These are phyloP conservation scores for Synchiropus splendidus DNA, from an alignment of 2,113 vertebrate species.

Conservation along the genomic window DNA sequence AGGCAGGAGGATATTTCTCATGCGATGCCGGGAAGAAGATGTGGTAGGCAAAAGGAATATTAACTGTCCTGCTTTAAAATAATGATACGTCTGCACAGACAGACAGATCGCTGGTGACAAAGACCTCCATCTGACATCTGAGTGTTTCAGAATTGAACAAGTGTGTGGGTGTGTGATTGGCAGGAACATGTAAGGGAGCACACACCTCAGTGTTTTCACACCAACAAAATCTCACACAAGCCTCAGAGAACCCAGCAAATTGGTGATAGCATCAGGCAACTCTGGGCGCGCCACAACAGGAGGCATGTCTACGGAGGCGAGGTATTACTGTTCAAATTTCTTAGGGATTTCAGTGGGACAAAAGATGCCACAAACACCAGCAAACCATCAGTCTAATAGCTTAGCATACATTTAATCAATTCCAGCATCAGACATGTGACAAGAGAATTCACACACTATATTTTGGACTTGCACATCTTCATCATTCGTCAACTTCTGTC, in stretches of 20 bases:
- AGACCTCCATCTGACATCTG: constrained; percentile 32
- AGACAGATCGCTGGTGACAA: constrained; percentile 62
- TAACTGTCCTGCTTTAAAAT: constrained; percentile 50
- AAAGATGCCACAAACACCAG: too few relatives aligned
- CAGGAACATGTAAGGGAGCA: background rate
- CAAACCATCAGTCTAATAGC: too few relatives aligned
- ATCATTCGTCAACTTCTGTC: too few relatives aligned
- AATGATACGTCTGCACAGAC: constrained; percentile 49
- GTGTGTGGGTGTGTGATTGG: background rate
- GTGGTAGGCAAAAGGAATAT: constrained; percentile 51
- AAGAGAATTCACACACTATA: too few relatives aligned
- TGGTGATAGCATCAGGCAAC: constrained; percentile 54
- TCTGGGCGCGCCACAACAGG: constrained; percentile 5
- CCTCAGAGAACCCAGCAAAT: constrained; percentile 22
- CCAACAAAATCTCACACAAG: constrained; percentile 4
- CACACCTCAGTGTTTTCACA: background rate
- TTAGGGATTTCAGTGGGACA: too few relatives aligned
- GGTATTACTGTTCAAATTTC: too few relatives aligned
- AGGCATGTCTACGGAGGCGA: too few relatives aligned
- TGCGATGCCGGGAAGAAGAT: constrained; percentile 30
- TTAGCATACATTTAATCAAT: too few relatives aligned
- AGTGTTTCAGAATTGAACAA: too few relatives aligned
- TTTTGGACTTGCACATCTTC: too few relatives aligned
- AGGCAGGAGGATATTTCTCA: too few relatives aligned
- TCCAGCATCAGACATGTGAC: too few relatives aligned